phyloP scores from a whole-genome alignment of 2,888 invertebrate genomes.

The Agrypnus murinus region DNA sequence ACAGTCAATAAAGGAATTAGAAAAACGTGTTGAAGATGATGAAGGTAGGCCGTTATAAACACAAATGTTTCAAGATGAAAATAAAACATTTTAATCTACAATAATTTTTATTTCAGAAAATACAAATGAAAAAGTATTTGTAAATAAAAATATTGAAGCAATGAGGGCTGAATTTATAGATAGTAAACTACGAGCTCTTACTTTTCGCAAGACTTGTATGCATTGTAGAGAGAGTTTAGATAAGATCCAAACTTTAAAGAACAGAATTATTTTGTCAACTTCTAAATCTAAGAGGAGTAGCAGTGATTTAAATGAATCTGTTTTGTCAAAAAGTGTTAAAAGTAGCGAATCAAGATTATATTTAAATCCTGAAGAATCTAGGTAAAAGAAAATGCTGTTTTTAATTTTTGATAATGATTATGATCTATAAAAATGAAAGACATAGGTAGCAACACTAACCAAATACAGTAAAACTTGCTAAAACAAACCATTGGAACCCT shows the following conservation, averaged over 20 bases:
- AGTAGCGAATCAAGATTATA: conserved; percentile 61
- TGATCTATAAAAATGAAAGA: too few species aligned
- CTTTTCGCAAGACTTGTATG: conserved; percentile 72
- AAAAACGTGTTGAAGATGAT: conserved; percentile 55
- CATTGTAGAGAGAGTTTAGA: conserved; percentile 74
- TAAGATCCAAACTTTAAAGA: conserved; percentile 76
- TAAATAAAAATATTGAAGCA: conserved; percentile 64
- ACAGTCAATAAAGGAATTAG: conserved; percentile 62
- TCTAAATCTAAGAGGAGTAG: conserved; percentile 65
- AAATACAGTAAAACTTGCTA: too few species aligned
- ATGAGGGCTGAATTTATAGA: conserved; percentile 62
- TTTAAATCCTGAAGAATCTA: conserved; percentile 66
- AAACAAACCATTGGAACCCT: too few species aligned
- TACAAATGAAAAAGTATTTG: conserved; percentile 50
- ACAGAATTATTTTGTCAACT: conserved; percentile 75
- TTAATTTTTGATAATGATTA: too few species aligned
- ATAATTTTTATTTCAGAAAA: conserved; percentile 58
- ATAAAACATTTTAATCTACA: too few species aligned
- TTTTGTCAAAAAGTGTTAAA: conserved; percentile 50
- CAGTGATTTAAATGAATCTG: conserved; percentile 15
- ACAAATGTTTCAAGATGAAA: too few species aligned
- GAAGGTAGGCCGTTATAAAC: neutral
- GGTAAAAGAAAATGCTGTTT: conserved; percentile 55
- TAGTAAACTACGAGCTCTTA: conserved; percentile 63
- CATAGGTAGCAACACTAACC: too few species aligned